phyloP scores from a whole-genome alignment of 2,113 vertebrate species.

The Solea solea region DNA sequence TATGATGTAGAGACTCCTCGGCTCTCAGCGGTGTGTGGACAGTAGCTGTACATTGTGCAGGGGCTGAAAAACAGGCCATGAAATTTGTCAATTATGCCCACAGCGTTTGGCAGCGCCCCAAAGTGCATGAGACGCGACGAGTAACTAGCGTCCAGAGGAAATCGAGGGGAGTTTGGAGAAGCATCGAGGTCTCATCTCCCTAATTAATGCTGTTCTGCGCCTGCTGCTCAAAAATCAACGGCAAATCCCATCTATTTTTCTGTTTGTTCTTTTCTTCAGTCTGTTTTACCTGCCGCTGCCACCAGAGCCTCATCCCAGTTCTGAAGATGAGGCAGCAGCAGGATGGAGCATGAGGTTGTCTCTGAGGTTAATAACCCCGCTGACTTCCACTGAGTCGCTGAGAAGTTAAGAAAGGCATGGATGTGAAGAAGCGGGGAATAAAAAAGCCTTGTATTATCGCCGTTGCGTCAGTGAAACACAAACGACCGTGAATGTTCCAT shows the following conservation, averaged over 20 bases:
- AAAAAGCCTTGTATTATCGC: background rate
- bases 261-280: background rate
- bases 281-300: conserved; percentile 19
- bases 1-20: conserved; percentile 25
- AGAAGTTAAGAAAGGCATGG: conserved; percentile 31
- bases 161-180: conserved; percentile 57
- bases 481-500: background rate
- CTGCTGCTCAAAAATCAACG: background rate
- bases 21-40: conserved; percentile 21
- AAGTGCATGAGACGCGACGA: conserved; percentile 64
- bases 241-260: conserved; percentile 13
- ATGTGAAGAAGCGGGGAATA: conserved; percentile 26
- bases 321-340: conserved; percentile 12
- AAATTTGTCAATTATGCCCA: conserved; percentile 71
- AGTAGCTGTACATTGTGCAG: conserved; percentile 43
- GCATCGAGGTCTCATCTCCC: conserved; percentile 36
- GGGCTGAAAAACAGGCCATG: conserved; percentile 43
- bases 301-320: conserved; percentile 9
- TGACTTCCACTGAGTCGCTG: conserved; percentile 26
- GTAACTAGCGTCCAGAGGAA: conserved; percentile 62
- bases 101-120: conserved; percentile 70
- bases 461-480: background rate
- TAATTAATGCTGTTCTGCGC: conserved; percentile 37
- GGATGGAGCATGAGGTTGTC: conserved; percentile 6
- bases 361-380: conserved; percentile 19